Percentiles rank a stretch among this genome's conserved stretches.
These are phyloP conservation scores for Trypoxylus dichotomus DNA, from an alignment of 1,140 invertebrate species.

Conservation along the genomic window DNA sequence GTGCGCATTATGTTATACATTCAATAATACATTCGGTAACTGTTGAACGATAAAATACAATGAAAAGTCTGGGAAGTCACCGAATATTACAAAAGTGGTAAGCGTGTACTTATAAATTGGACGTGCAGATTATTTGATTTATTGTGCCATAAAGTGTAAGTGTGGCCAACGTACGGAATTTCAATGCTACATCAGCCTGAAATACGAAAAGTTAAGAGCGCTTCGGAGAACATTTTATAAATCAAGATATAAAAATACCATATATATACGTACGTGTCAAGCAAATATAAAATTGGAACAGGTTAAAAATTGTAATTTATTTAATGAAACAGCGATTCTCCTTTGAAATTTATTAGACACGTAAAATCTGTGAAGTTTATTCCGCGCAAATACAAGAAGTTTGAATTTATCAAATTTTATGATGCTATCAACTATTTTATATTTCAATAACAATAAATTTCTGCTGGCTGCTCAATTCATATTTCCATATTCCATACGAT, in stretches of 20 bases:
- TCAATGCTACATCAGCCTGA: neutral
- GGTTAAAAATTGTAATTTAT: conserved; percentile 1
- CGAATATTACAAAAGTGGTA: neutral
- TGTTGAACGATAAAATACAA: conserved; percentile 12
- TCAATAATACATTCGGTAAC: neutral
- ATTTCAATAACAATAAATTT: neutral
- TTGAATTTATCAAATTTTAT: neutral
- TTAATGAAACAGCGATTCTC: neutral
- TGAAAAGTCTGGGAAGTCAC: neutral
- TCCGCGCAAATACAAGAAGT: neutral
- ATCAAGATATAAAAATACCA: conserved; percentile 12
- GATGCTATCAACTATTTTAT: neutral
- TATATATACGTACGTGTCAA: conserved; percentile 3
- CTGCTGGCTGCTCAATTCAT: neutral
- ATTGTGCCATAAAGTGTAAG: conserved; percentile 4
- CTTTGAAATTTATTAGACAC: neutral
- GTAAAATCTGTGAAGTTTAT: neutral
- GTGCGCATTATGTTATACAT: neutral
- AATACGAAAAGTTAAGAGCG: neutral
- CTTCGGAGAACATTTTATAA: neutral
- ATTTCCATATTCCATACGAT: neutral
- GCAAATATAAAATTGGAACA: neutral
- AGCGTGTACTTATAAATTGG: conserved; percentile 20
- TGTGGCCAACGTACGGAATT: neutral
- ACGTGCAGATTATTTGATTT: conserved; percentile 20